These are phyloP conservation scores for Elysia crispata DNA, from an alignment of 2,888 invertebrate genomes.

Conservation along the genomic window DNA sequence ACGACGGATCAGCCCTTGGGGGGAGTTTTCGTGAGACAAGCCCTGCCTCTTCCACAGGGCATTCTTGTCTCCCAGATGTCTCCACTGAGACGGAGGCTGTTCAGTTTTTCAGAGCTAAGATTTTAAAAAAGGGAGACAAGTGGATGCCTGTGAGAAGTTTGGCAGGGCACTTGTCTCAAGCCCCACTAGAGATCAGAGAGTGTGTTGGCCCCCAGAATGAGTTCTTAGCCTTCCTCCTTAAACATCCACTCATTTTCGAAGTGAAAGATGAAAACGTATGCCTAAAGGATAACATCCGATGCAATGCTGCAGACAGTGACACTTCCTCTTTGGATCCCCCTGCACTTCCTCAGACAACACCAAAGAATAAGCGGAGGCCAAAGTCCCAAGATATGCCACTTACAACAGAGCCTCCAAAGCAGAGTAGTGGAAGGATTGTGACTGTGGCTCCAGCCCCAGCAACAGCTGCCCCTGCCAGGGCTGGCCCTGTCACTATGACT, in stretches of 20 bases:
- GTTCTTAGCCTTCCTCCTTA: conserved; percentile 75
- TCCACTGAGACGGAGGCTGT: conserved; percentile 92
- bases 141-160: conserved; percentile 98
- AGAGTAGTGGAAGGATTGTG: conserved; percentile 52
- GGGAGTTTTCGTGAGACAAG: conserved; percentile 73
- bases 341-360: conserved; percentile 53
- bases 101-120: conserved; percentile 96
- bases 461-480: conserved; percentile 57
- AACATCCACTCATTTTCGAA: conserved; percentile 77
- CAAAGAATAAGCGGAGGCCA: conserved; percentile 66
- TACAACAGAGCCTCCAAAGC: conserved; percentile 55
- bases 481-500: conserved; percentile 76
- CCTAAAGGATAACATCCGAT: conserved; percentile 71
- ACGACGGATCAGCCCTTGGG: conserved; percentile 75
- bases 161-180: conserved; percentile 96
- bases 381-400: conserved; percentile 67
- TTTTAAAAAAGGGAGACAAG: conserved; percentile 94
- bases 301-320: conserved; percentile 68
- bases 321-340: conserved; percentile 63
- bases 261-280: conserved; percentile 76
- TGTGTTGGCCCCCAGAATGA: conserved; percentile 77
- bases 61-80: conserved; percentile 69
- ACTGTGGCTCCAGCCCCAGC: conserved; percentile 52
- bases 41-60: conserved; percentile 68
- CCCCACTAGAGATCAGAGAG: conserved; percentile 93